Percentiles rank a stretch among this genome's conserved stretches.
These are phyloP conservation scores for Boulengeromyrus knoepffleri DNA, from an alignment of 2,113 vertebrate species.

Conservation along the genomic window DNA sequence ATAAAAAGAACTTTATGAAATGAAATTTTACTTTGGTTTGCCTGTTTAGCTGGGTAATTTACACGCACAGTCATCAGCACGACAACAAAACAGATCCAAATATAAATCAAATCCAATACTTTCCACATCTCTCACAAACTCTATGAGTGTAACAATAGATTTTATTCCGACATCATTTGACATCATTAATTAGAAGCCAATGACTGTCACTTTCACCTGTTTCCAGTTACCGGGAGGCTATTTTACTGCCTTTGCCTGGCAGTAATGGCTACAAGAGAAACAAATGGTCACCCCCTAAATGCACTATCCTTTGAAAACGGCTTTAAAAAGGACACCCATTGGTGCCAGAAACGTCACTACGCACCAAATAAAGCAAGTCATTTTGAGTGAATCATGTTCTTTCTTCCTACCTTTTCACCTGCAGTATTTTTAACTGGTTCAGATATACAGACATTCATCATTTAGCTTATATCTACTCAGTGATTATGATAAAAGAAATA, in stretches of 20 bases:
- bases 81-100: not conserved
- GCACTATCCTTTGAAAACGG: not conserved
- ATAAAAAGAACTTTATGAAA: not conserved
- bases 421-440: not conserved
- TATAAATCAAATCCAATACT: not conserved
- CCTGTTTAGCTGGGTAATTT: not conserved
- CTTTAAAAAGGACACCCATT: not conserved
- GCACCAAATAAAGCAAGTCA: not conserved
- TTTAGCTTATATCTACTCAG: not conserved
- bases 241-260: not conserved
- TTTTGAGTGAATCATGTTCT: not conserved
- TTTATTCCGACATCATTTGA: not conserved
- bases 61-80: not conserved
- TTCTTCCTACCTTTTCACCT: not conserved
- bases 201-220: not conserved
- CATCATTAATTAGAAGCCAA: not conserved
- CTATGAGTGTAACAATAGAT: not conserved
- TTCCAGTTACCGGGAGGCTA: not conserved
- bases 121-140: not conserved
- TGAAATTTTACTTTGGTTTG: not conserved
- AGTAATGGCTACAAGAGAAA: not conserved
- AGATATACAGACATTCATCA: not conserved
- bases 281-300: not conserved
- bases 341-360: not conserved
- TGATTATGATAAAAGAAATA: not conserved